Evolutionary conservation across 2,113 vertebrate genomes (phyloP).

Genomic region (Aleadryas rufinucha): DNA sequence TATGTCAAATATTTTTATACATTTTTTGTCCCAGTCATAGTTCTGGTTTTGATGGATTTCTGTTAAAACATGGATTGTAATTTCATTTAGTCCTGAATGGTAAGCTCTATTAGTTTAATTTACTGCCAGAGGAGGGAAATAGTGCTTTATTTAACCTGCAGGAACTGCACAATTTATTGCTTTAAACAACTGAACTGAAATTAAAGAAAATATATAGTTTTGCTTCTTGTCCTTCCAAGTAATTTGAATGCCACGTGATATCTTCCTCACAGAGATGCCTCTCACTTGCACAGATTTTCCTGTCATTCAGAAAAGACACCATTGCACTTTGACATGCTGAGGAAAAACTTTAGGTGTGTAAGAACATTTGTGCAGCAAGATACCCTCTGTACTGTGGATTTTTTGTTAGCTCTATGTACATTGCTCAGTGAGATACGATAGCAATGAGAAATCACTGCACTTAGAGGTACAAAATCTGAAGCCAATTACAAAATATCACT

Average conservation of each 20-base stretch:
- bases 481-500: neutral
- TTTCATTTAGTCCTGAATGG: neutral
- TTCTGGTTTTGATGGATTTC: neutral
- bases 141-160: neutral
- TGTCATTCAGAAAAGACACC: neutral
- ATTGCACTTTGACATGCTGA: neutral
- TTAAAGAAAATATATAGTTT: neutral
- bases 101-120: neutral
- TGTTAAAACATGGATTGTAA: neutral
- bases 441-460: neutral
- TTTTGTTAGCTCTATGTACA: neutral
- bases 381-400: neutral
- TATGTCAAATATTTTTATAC: neutral
- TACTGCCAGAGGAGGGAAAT: neutral
- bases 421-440: neutral
- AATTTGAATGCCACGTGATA: neutral
- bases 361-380: neutral
- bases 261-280: neutral
- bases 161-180: neutral
- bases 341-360: neutral
- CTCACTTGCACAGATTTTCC: neutral
- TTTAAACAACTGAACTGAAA: neutral
- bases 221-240: neutral
- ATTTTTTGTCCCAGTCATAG: neutral
- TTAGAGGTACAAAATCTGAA: neutral